Base-by-base conservation (phyloP, 2,888 invertebrate genomes). In the Marasmarcha lunaedactyla region DNA sequence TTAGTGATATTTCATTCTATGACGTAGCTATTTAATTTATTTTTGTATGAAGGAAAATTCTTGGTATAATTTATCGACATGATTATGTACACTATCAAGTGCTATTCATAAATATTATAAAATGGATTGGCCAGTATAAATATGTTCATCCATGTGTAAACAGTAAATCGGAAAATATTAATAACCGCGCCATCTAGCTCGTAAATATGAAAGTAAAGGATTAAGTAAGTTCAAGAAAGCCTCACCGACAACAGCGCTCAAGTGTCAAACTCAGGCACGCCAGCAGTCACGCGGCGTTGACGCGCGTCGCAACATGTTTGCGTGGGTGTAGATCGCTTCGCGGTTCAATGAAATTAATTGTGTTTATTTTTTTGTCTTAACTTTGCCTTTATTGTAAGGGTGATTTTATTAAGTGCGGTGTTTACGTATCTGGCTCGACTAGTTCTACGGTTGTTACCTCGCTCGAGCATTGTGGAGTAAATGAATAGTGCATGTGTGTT, bases 211-310 rank as follows among this genome's bases (percentile, higher is more conserved):
- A 20, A 20, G 20, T 7, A n/a, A n/a, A n/a, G n/a, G 40, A 20
- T 37, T 20, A 20, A 27, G 3, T 48, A 66, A 69, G 65, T 73
- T 67, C 57, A 1, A 12, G 37, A 38, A 54, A 45, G 47, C 46
- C 46, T 59, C 70, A 51, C 46, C 30, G 39, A 27, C 30, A 33
- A 44, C 48, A 60, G 76, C 79, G 78, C 76, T 71, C 56, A 72
- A 65, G 68, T 77, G 73, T 74, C 76, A 77, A 56, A 63, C 71
- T 68, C 59, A 70, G 70, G 66, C 72, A 72, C 74, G 72, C 71
- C 71, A 71, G 73, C 77, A 83, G 81, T 78, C 79, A 79, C 77
- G 79, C 79, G 77, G 78, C 79, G 79, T 77, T 78, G 76, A 70
- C 72, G 73, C 74, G 78, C 76, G 78, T 71, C 64, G 71, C 64